Evolutionary conservation across 2,888 invertebrate genomes (phyloP).

Genomic region (Yponomeuta cagnagella): DNA sequence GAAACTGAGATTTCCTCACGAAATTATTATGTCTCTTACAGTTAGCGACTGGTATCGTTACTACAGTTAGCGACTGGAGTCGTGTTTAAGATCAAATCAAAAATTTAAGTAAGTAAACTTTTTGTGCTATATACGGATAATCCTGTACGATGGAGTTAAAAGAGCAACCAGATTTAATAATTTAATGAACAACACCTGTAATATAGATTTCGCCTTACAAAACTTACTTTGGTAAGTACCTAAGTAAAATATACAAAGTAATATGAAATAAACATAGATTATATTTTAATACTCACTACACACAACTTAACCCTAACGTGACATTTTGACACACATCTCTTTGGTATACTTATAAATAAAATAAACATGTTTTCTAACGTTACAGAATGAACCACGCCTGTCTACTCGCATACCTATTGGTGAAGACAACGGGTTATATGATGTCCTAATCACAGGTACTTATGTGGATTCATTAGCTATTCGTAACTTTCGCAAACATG

Average conservation of each 20-base stretch:
- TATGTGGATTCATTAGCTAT: neutral
- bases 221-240: neutral
- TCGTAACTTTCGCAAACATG: neutral
- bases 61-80: too few relatives aligned
- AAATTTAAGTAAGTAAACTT: too few relatives aligned
- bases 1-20: too few relatives aligned
- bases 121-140: too few relatives aligned
- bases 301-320: neutral
- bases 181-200: neutral
- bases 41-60: too few relatives aligned
- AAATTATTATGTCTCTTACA: too few relatives aligned
- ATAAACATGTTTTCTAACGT: neutral
- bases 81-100: too few relatives aligned
- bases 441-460: neutral
- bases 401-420: neutral
- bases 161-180: neutral
- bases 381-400: neutral
- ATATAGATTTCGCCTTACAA: neutral
- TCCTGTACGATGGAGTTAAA: neutral
- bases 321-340: neutral
- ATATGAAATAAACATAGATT: neutral
- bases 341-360: slow-evolving; percentile 2
- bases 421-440: neutral
- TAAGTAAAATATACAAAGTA: neutral
- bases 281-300: too few relatives aligned